These are phyloP conservation scores for Taphrorychus bicolor DNA, from an alignment of 2,888 invertebrate species.

Conservation along the genomic window DNA sequence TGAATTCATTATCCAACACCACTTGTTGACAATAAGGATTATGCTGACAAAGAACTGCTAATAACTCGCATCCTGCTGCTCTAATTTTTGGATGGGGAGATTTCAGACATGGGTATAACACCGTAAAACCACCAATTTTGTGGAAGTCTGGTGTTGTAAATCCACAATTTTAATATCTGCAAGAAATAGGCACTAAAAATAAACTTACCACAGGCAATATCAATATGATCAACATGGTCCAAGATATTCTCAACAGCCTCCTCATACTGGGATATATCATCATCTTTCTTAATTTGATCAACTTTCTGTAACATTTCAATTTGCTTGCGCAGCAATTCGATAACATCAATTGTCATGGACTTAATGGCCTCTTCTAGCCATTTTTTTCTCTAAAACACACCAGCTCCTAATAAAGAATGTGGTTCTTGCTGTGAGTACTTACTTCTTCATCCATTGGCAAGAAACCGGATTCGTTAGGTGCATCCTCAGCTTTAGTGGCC, in stretches of 20 bases:
- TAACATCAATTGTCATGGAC: slow-evolving; percentile 74
- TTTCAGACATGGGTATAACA: slow-evolving; percentile 73
- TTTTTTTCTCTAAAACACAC: slow-evolving; percentile 65
- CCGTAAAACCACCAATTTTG: slow-evolving; percentile 81
- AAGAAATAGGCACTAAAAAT: background rate
- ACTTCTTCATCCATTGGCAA: slow-evolving; percentile 73
- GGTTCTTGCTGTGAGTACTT: background rate
- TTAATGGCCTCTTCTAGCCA: slow-evolving; percentile 77
- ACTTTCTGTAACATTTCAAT: slow-evolving; percentile 66
- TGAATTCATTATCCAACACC: slow-evolving; percentile 70
- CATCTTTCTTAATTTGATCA: slow-evolving; percentile 60
- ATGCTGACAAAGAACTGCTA: slow-evolving; percentile 85
- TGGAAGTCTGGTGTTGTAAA: slow-evolving; percentile 70
- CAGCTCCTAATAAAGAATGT: background rate
- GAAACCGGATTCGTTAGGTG: slow-evolving; percentile 60
- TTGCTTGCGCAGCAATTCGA: slow-evolving; percentile 69
- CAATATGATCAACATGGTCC: slow-evolving; percentile 77
- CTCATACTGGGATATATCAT: slow-evolving; percentile 66
- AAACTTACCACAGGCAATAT: slow-evolving; percentile 76
- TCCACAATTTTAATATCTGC: background rate
- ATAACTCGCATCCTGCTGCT: slow-evolving; percentile 69
- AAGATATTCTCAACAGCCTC: slow-evolving; percentile 72
- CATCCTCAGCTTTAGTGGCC: slow-evolving; percentile 68
- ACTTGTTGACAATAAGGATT: slow-evolving; percentile 81
- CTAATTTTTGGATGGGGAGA: slow-evolving; percentile 69